Evolutionary conservation across 2,888 invertebrate genomes (phyloP).

Genomic region (Halictus ligatus): DNA sequence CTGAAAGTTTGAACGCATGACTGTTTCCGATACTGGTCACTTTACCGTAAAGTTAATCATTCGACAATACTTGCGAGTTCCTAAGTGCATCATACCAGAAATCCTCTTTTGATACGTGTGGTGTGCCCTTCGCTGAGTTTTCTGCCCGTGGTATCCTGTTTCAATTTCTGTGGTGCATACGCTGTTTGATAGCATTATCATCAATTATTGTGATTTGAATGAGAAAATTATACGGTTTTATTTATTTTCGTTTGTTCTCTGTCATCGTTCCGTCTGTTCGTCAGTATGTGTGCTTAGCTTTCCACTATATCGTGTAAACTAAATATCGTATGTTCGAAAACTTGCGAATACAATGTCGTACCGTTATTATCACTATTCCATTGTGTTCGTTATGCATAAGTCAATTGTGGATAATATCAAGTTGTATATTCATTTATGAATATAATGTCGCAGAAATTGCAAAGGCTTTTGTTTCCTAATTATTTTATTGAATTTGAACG

Average conservation of each 20-base stretch:
- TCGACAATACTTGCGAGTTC: constrained; percentile 58
- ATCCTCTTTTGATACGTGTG: constrained; percentile 59
- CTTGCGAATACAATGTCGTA: background rate
- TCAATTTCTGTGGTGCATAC: background rate
- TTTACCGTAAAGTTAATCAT: constrained; percentile 61
- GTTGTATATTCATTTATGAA: background rate
- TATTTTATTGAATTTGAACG: background rate
- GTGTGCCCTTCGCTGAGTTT: constrained; percentile 27
- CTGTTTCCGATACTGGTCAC: constrained; percentile 19
- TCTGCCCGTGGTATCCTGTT: constrained; percentile 18
- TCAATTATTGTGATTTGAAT: background rate
- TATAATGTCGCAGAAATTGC: background rate
- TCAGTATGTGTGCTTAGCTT: background rate
- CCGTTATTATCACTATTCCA: background rate
- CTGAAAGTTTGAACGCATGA: constrained; percentile 1
- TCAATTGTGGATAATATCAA: background rate
- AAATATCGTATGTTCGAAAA: background rate
- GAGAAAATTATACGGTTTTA: background rate
- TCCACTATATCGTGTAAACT: background rate
- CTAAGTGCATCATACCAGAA: constrained; percentile 72
- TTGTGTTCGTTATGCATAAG: background rate
- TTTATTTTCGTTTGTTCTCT: background rate
- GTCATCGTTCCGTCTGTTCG: background rate
- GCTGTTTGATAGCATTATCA: background rate
- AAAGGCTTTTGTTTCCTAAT: background rate